These are phyloP conservation scores for Peribatodes rhomboidaria DNA, from an alignment of 2,888 invertebrate species.

Conservation along the genomic window DNA sequence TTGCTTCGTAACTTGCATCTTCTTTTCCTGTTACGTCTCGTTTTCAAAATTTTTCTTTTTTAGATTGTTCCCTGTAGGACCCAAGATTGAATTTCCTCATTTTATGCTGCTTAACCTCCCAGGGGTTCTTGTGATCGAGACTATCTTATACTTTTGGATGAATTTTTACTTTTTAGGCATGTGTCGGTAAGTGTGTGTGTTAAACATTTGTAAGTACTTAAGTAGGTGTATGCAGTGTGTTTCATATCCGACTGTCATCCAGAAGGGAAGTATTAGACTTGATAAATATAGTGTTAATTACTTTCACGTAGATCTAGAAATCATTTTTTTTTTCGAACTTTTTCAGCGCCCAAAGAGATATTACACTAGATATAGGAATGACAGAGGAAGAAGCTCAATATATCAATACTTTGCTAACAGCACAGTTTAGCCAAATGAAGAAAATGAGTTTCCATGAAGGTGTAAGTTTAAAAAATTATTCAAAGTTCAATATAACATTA, in stretches of 20 bases:
- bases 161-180: constrained; percentile 76
- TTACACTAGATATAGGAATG: constrained; percentile 66
- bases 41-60: constrained; percentile 13
- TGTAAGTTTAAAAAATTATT: constrained; percentile 55
- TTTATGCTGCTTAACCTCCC: constrained; percentile 72
- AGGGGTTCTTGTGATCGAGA: constrained; percentile 70
- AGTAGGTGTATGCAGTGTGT: not conserved
- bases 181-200: constrained; percentile 61
- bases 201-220: too few species aligned
- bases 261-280: too few species aligned
- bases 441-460: constrained; percentile 62
- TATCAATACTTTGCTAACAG: constrained; percentile 60
- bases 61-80: constrained; percentile 57
- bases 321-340: too few species aligned
- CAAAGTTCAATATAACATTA: too few species aligned
- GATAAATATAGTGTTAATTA: not conserved
- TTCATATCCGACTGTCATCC: too few species aligned
- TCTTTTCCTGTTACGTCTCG: not conserved
- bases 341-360: constrained; percentile 60
- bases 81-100: constrained; percentile 72
- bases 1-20: not conserved
- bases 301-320: too few species aligned
- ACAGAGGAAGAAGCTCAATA: constrained; percentile 72
- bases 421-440: constrained; percentile 62
- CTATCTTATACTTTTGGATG: constrained; percentile 72